Evolutionary conservation across 2,888 invertebrate species (phyloP), one percentile per base, ranked within the genome.

Genomic region (Lepidocyrtinus sp.): DNA sequence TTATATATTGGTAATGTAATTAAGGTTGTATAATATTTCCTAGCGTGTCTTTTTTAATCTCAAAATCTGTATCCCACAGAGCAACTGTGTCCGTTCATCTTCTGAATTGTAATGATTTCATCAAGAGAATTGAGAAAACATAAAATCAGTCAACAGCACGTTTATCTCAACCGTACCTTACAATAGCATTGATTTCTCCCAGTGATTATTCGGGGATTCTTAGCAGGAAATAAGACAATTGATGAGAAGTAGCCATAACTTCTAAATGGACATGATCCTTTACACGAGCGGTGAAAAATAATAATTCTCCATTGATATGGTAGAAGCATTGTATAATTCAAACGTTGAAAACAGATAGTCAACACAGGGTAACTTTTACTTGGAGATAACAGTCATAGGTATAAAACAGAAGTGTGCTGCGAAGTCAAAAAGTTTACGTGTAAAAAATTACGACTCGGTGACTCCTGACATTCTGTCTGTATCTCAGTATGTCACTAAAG

Each of bases 51-150:
- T 7, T 12, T 36, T 36, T 36, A 36, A 36, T 36, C 36, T 36
- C 5, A 36, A 36, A 74, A 46, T 69, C 74, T 79, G 64, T 24
- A 64, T 79, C 79, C 79, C 62, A 79, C 79, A 69, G 74, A 63
- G 79, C 63, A 64, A 55, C 62, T 62, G 55, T 45, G 69, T 69
- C 68, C 59, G 69, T 69, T 74, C 74, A 55, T 79, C 74, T 65
- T 74, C 63, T 55, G 79, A 70, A 79, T 74, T 70, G 79, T 79
- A 74, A 79, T 79, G 79, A 79, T 79, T 74, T 69, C 67, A 74
- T 79, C 79, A 59, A 45, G 24, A 25, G 12, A 36, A 36, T 36
- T 36, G 36, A 25, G 68, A 36, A 78, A 61, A 70, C 71, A 61
- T 70, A 62, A 70, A 77, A 72, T 72, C 71, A 71, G 24, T 72